Conservation (phyloP, 2,888 invertebrate genomes). For the Pachydiplax longipennis region DNA sequence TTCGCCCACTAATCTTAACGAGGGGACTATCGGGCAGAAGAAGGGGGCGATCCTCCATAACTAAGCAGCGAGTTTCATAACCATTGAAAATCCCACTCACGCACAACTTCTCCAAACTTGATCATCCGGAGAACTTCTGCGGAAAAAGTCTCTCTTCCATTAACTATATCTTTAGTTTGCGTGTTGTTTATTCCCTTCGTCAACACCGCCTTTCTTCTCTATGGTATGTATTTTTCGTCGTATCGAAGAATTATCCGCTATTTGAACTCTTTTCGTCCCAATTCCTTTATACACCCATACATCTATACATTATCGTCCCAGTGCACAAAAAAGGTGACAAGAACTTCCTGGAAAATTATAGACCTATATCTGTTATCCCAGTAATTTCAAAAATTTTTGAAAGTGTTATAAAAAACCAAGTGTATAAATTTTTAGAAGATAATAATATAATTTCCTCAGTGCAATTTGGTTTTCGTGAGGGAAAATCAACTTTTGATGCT, state of each 20-base stretch:
- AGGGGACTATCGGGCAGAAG: neutral
- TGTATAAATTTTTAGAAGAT: too few species aligned
- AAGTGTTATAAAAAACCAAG: too few species aligned
- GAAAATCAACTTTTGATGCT: too few species aligned
- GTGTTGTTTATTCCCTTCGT: neutral
- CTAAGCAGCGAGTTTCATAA: slow-evolving; percentile 38
- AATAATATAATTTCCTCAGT: too few species aligned
- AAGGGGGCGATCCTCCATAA: neutral
- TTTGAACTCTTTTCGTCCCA: too few species aligned
- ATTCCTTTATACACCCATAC: too few species aligned
- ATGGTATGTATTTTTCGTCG: neutral
- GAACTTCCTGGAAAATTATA: too few species aligned
- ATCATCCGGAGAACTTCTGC: slow-evolving; percentile 34
- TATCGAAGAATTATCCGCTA: neutral
- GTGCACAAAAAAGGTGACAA: too few species aligned
- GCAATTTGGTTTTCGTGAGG: too few species aligned
- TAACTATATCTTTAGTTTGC: neutral
- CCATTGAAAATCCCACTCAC: slow-evolving; percentile 4
- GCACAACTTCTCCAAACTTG: slow-evolving; percentile 22
- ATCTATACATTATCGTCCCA: neutral
- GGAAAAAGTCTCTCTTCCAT: neutral
- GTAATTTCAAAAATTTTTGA: too few species aligned
- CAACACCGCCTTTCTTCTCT: neutral
- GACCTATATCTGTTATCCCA: too few species aligned
- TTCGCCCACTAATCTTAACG: slow-evolving; percentile 36